Conservation (phyloP, 2,888 invertebrate species). For the Scrobipalpa atriplicella region DNA sequence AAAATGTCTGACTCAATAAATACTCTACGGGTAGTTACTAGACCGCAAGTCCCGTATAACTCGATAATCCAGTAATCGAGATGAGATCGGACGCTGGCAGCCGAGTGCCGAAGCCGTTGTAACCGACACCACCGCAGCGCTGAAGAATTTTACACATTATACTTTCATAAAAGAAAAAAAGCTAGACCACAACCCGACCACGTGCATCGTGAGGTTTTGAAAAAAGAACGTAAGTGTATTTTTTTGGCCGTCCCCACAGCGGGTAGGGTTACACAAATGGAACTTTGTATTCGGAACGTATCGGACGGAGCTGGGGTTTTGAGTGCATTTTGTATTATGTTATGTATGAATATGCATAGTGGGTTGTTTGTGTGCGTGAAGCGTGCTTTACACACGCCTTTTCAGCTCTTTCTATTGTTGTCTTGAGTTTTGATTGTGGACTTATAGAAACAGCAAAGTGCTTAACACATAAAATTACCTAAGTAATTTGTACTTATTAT, state of each 20-base stretch:
- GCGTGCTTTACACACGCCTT: slow-evolving; percentile 59
- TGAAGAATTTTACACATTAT: slow-evolving; percentile 73
- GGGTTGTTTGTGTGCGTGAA: slow-evolving; percentile 48
- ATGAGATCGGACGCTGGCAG: slow-evolving; percentile 35
- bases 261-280: slow-evolving; percentile 78
- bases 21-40: slow-evolving; percentile 5
- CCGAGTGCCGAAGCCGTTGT: slow-evolving; percentile 46
- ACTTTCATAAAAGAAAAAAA: slow-evolving; percentile 69
- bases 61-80: slow-evolving; percentile 29
- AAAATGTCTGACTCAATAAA: slow-evolving; percentile 15
- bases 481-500: too few relatives aligned
- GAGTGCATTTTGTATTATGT: slow-evolving; percentile 34
- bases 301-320: slow-evolving; percentile 45
- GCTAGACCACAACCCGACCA: slow-evolving; percentile 77
- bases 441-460: background rate
- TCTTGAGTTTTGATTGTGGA: slow-evolving; percentile 39
- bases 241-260: slow-evolving; percentile 66
- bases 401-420: slow-evolving; percentile 44
- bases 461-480: too few relatives aligned
- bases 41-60: slow-evolving; percentile 25
- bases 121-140: slow-evolving; percentile 56
- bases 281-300: slow-evolving; percentile 65
- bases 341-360: slow-evolving; percentile 13
- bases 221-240: slow-evolving; percentile 60
- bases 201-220: slow-evolving; percentile 70